These are phyloP conservation scores for Hafferia zeledoni DNA, from an alignment of 2,797 vertebrate species.

Conservation along the genomic window DNA sequence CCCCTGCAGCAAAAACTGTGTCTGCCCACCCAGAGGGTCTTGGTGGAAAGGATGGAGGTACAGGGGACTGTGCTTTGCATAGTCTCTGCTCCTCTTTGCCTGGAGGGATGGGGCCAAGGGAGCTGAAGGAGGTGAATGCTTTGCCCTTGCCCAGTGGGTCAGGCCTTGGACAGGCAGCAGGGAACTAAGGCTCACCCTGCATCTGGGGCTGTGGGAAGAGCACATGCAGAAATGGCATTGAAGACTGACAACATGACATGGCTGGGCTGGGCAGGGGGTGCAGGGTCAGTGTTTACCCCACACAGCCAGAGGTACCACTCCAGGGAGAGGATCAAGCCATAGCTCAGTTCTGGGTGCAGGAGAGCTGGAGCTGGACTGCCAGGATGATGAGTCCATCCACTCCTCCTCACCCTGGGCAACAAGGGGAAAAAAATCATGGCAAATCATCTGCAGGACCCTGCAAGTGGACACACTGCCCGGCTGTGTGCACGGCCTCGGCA, in stretches of 20 bases:
- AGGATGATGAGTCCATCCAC: background rate
- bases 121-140: background rate
- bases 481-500: accelerated
- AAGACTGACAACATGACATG: accelerated
- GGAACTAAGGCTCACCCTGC: background rate
- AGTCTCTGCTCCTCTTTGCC: accelerated
- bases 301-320: background rate
- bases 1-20: background rate
- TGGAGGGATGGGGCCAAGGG: background rate
- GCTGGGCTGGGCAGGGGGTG: background rate
- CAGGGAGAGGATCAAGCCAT: background rate
- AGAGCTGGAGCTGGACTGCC: background rate
- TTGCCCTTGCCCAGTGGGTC: background rate
- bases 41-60: background rate
- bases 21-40: background rate
- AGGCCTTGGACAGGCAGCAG: background rate
- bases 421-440: background rate
- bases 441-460: background rate
- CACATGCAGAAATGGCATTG: accelerated
- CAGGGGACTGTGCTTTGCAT: background rate
- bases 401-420: background rate
- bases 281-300: background rate
- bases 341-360: background rate
- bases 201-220: background rate
- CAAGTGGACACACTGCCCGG: accelerated